phyloP scores from a whole-genome alignment of 2,113 vertebrate genomes.

The Bungarus multicinctus region DNA sequence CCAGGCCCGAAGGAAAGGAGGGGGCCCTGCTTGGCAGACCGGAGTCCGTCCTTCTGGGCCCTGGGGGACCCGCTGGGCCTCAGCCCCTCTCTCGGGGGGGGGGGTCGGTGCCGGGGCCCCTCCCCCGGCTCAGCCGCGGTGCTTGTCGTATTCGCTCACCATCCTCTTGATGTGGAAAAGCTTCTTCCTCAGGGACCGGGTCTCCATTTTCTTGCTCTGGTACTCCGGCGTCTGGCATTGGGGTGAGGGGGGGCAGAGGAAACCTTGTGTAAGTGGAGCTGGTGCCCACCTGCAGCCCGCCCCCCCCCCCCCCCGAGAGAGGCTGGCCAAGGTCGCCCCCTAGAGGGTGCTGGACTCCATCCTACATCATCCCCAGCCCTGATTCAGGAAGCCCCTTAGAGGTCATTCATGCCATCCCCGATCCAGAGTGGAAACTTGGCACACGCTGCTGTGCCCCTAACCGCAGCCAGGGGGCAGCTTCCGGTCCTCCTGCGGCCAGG shows the following conservation, averaged over 20 bases:
- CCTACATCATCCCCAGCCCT: neutral
- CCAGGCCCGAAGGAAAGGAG: neutral
- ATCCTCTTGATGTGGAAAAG: slow-evolving; percentile 83
- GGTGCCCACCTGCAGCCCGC: neutral
- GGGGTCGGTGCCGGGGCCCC: accelerated
- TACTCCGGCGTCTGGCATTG: slow-evolving; percentile 71
- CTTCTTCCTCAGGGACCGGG: slow-evolving; percentile 73
- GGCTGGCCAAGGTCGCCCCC: neutral
- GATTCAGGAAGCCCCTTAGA: no score
- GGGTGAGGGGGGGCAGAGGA: neutral
- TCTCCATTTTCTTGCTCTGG: slow-evolving; percentile 74
- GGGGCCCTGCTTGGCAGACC: neutral
- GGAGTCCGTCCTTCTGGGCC: neutral
- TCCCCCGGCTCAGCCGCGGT: slow-evolving; percentile 51
- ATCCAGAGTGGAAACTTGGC: no score
- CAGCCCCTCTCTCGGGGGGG: accelerated
- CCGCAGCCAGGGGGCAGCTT: no score
- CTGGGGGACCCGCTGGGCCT: neutral
- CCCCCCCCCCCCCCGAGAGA: no score
- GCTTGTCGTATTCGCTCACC: slow-evolving; percentile 79
- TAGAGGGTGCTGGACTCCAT: no score
- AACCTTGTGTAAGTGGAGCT: accelerated
- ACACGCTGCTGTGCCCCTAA: no score
- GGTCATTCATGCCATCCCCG: neutral
- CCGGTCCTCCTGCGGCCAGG: no score